Conservation (phyloP, 2,888 invertebrate species). For the Tachina fera region DNA sequence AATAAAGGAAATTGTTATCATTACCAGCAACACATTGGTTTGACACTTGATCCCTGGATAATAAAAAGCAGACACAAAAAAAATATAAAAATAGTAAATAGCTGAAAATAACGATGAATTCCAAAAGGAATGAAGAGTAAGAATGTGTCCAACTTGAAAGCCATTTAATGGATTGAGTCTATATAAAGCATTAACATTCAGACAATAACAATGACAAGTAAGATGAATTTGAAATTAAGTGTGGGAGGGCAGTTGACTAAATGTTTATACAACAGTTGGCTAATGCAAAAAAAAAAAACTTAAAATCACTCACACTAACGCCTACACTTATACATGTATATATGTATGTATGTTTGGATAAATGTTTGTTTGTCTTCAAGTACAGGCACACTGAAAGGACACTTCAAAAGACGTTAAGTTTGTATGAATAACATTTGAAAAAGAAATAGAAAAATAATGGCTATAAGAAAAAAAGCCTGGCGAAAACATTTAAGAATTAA, state of each 20-base stretch:
- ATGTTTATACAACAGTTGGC: constrained; percentile 58
- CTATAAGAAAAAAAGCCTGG: constrained; percentile 18
- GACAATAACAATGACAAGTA: constrained; percentile 38
- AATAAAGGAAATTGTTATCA: constrained; percentile 47
- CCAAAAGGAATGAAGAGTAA: not conserved
- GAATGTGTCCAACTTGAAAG: constrained; percentile 61
- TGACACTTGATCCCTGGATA: constrained; percentile 50
- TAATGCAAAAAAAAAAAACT: constrained; percentile 34
- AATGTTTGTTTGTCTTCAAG: constrained; percentile 5
- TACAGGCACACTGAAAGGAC: constrained; percentile 21
- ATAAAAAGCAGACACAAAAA: not conserved
- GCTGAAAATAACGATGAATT: constrained; percentile 1
- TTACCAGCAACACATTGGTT: constrained; percentile 62
- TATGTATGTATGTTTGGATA: no score
- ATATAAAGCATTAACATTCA: constrained; percentile 39
- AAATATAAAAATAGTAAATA: not conserved
- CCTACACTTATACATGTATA: constrained; percentile 8
- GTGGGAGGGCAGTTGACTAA: constrained; percentile 58
- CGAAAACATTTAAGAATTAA: constrained; percentile 21
- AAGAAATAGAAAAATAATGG: constrained; percentile 13
- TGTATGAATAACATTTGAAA: constrained; percentile 36
- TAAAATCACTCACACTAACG: constrained; percentile 18
- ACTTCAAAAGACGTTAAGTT: constrained; percentile 53
- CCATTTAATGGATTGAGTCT: constrained; percentile 64
- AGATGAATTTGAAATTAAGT: constrained; percentile 55